These are phyloP conservation scores for Tolypeutes matacus DNA, from an alignment of 2,797 vertebrate genomes.

Conservation along the genomic window DNA sequence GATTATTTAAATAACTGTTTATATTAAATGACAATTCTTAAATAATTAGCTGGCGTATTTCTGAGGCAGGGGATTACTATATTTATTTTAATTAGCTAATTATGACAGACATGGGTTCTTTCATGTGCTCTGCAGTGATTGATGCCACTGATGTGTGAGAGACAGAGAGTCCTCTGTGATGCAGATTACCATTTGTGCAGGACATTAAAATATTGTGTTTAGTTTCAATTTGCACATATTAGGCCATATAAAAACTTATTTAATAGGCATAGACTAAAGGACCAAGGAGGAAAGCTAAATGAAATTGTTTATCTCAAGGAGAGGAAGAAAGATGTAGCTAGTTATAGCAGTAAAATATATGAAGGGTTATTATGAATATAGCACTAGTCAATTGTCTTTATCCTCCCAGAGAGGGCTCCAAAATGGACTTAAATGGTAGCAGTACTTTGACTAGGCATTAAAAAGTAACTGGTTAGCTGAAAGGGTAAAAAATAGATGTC, in stretches of 20 bases:
- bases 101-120: constrained; percentile 70
- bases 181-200: background rate
- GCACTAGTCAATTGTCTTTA: background rate
- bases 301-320: background rate
- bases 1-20: constrained; percentile 85
- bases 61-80: constrained; percentile 79
- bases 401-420: background rate
- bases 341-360: background rate
- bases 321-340: background rate
- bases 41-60: constrained; percentile 83
- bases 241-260: background rate
- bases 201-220: background rate
- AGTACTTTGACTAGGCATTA: background rate
- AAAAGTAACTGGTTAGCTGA: background rate
- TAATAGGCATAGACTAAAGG: background rate
- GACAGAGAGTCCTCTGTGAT: background rate
- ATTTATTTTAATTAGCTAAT: constrained; percentile 87
- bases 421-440: background rate
- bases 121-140: constrained; percentile 33
- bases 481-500: background rate
- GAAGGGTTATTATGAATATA: background rate
- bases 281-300: background rate
- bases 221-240: background rate
- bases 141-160: background rate
- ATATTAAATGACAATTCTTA: constrained; percentile 82